These are phyloP conservation scores for Ancistrus triradiatus DNA, from an alignment of 2,113 vertebrate genomes.

Conservation along the genomic window DNA sequence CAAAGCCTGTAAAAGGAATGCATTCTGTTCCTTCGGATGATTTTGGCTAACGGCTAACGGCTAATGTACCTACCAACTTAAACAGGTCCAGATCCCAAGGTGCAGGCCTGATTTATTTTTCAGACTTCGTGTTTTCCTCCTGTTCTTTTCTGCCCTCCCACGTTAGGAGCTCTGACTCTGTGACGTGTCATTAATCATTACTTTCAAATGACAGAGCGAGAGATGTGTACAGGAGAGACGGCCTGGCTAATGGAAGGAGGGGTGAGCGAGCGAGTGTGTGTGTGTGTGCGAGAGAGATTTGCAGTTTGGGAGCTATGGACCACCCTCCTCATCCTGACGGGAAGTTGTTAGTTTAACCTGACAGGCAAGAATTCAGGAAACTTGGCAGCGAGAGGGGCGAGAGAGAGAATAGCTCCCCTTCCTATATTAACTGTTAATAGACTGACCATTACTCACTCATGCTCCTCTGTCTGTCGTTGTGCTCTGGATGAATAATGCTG, in stretches of 20 bases:
- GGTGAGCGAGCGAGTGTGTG: constrained; percentile 14
- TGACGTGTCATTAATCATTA: constrained; percentile 60
- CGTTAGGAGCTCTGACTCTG: constrained; percentile 30
- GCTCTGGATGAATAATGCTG: constrained; percentile 52
- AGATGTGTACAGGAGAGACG: constrained; percentile 52
- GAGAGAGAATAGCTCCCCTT: constrained; percentile 50
- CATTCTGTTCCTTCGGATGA: constrained; percentile 28
- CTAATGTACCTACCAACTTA: constrained; percentile 13
- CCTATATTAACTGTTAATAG: constrained; percentile 67
- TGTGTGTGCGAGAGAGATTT: constrained; percentile 40
- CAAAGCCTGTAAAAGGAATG: constrained; percentile 29
- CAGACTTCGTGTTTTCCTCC: constrained; percentile 45
- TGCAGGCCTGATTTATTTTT: constrained; percentile 26
- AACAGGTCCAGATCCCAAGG: constrained; percentile 23
- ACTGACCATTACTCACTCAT: constrained; percentile 51
- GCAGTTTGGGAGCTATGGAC: constrained; percentile 60
- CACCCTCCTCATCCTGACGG: constrained; percentile 72
- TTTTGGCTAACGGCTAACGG: constrained; percentile 23
- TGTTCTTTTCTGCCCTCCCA: constrained; percentile 45
- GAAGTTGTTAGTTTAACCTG: constrained; percentile 90
- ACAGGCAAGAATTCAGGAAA: constrained; percentile 75
- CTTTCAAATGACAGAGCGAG: constrained; percentile 36
- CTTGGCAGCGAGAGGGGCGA: constrained; percentile 67
- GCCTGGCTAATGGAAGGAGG: constrained; percentile 6
- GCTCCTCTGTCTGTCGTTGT: constrained; percentile 49